These are phyloP conservation scores for Coilia nasus DNA, from an alignment of 2,797 vertebrate genomes.

Conservation along the genomic window DNA sequence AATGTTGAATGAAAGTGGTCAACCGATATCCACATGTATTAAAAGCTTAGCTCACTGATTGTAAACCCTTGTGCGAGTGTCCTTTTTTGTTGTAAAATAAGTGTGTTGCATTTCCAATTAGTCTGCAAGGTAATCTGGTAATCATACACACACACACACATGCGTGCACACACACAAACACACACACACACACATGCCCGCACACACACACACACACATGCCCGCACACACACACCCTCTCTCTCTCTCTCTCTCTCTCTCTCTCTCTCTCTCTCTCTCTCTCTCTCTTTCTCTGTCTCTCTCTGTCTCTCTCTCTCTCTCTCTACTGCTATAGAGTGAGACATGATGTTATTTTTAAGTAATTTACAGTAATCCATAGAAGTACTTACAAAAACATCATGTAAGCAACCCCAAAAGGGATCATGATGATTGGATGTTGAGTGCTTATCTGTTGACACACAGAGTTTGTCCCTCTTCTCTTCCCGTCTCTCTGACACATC, in stretches of 20 bases:
- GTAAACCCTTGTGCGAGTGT: too few species aligned
- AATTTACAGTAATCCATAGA: too few species aligned
- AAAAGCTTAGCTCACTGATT: too few species aligned
- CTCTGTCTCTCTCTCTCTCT: background rate
- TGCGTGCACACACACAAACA: background rate
- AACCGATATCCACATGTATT: too few species aligned
- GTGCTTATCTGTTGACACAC: background rate
- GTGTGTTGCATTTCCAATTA: too few species aligned
- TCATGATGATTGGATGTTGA: background rate
- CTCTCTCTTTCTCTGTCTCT: too few species aligned
- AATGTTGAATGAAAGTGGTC: too few species aligned
- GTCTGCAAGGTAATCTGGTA: too few species aligned
- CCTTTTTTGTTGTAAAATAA: too few species aligned
- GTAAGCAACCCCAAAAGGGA: too few species aligned
- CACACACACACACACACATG: background rate
- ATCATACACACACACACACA: background rate
- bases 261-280: too few species aligned
- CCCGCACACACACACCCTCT: constrained; percentile 18
- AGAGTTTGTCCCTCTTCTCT: background rate
- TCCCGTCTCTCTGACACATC: background rate
- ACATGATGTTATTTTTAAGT: background rate
- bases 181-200: background rate
- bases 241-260: background rate
- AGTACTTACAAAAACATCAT: too few species aligned
- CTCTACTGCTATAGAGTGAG: background rate